Evolutionary conservation across 2,797 vertebrate genomes (phyloP).

Genomic region (Tapirus indicus): DNA sequence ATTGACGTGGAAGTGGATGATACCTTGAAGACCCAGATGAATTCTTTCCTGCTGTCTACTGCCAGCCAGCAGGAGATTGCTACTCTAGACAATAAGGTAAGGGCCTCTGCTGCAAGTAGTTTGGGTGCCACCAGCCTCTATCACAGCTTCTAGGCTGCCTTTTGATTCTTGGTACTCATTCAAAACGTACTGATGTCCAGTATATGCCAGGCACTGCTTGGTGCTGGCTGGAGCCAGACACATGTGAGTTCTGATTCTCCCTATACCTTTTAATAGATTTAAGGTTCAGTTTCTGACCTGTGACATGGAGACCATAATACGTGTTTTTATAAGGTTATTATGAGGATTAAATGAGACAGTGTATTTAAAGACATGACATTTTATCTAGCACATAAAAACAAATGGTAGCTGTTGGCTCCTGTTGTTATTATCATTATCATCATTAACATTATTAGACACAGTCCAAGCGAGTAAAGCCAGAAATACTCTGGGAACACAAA

Average conservation of each 20-base stretch:
- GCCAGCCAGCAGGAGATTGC: conserved; percentile 99
- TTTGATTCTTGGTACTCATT: conserved; percentile 34
- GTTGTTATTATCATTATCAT: background rate
- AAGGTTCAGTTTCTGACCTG: conserved; percentile 3
- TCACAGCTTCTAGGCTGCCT: background rate
- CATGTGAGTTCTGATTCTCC: conserved; percentile 12
- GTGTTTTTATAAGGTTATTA: conserved; percentile 12
- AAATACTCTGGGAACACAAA: background rate
- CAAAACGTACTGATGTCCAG: background rate
- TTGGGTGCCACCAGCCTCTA: background rate
- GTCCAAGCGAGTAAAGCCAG: background rate
- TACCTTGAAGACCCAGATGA: conserved; percentile 99
- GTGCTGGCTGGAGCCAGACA: background rate
- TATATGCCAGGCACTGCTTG: background rate
- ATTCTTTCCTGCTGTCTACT: conserved; percentile 98
- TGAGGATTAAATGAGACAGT: background rate
- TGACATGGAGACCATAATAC: background rate
- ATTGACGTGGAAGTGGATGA: conserved; percentile 99
- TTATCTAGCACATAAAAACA: background rate
- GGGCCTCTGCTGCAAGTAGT: background rate
- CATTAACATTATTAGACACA: background rate
- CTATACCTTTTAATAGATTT: background rate
- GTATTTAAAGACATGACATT: background rate
- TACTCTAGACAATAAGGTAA: conserved; percentile 98
- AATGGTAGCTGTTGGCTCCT: background rate